phyloP scores from a whole-genome alignment of 2,797 vertebrate genomes.

The Cryptoprocta ferox region DNA sequence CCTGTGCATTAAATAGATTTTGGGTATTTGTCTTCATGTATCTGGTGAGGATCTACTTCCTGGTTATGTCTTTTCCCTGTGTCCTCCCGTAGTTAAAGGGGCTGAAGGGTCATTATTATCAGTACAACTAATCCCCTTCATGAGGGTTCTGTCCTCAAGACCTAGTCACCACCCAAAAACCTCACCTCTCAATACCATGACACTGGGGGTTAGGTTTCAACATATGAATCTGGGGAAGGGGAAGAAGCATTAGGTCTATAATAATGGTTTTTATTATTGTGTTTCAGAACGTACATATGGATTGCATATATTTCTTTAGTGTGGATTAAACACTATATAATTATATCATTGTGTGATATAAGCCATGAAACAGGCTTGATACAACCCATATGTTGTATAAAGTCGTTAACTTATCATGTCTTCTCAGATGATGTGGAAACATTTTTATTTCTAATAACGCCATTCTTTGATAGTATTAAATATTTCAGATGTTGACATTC shows the following conservation, averaged over 20 bases:
- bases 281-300: not conserved
- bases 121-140: not conserved
- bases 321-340: not conserved
- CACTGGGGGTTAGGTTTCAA: not conserved
- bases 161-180: not conserved
- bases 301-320: not conserved
- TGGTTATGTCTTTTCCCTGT: not conserved
- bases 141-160: not conserved
- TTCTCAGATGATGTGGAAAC: slow-evolving; percentile 26
- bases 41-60: not conserved
- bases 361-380: not conserved
- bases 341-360: not conserved
- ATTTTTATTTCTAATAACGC: not conserved
- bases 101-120: not conserved
- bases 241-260: not conserved
- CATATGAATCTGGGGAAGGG: not conserved
- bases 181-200: not conserved
- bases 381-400: not conserved
- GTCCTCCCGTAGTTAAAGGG: not conserved
- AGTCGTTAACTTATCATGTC: not conserved
- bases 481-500: slow-evolving; percentile 15
- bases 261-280: not conserved
- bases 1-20: not conserved
- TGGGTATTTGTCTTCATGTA: not conserved
- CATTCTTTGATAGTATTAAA: not conserved